Evolutionary conservation across 2,888 invertebrate species (phyloP).

Genomic region (Thalpophila matura): DNA sequence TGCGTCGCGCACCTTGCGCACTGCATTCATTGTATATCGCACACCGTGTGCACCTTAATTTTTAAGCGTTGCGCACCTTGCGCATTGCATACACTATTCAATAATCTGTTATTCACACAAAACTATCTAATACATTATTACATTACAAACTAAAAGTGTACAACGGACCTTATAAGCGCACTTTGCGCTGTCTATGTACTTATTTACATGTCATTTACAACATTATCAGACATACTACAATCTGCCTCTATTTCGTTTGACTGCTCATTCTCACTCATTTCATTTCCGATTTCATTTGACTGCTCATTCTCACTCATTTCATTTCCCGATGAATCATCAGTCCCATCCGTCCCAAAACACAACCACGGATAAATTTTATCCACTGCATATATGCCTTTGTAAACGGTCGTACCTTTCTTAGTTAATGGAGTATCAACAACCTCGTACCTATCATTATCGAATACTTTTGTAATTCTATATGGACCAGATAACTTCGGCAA

Average conservation of each 20-base stretch:
- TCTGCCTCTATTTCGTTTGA: not conserved
- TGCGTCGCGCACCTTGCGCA: too few relatives aligned
- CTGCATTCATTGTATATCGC: too few relatives aligned
- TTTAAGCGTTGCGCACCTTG: too few relatives aligned
- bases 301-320: not conserved
- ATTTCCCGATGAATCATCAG: not conserved
- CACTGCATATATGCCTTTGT: not conserved
- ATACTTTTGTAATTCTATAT: slow-evolving; percentile 38
- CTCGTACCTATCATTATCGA: slow-evolving; percentile 32
- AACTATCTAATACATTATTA: too few relatives aligned
- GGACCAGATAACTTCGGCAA: slow-evolving; percentile 47
- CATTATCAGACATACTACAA: too few relatives aligned
- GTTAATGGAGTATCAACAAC: slow-evolving; percentile 35
- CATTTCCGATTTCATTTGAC: not conserved
- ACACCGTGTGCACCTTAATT: too few relatives aligned
- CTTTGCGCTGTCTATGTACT: too few relatives aligned
- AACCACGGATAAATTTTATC: slow-evolving; percentile 16
- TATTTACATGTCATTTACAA: too few relatives aligned
- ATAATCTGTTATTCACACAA: too few relatives aligned
- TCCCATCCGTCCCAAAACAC: slow-evolving; percentile 1
- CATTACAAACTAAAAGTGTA: too few relatives aligned
- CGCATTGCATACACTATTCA: too few relatives aligned
- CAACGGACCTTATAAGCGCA: too few relatives aligned
- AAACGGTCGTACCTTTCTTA: slow-evolving; percentile 1
- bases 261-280: not conserved